Base-by-base conservation (phyloP, 1,140 invertebrate species). In the Caerostris extrusa region DNA sequence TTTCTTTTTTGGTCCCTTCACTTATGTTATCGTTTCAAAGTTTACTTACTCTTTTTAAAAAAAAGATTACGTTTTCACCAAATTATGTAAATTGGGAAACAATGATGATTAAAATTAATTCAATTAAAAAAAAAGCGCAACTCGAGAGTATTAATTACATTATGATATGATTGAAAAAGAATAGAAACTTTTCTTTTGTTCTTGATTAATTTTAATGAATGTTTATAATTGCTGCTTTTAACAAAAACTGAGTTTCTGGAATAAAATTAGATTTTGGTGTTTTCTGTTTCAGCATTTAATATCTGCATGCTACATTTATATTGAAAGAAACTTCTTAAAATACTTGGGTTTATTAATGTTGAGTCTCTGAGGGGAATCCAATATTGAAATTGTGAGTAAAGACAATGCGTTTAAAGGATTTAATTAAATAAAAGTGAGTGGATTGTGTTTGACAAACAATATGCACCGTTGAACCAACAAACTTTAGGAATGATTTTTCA, bases 151-250 rank as follows among this genome's bases (percentile, higher is more conserved):
- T 77, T 77, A 53, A 77, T 77, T 77, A 77, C 71, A 53, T 53
- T 77, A 77, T 5, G 12, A 3, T 12, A 50, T 77, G 50, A 77
- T 77, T 77, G 71, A 34, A 10, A 7, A 77, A 77, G 69, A 34
- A 34, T 10, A 0, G 34, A 14, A 77, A 53, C 12, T 3, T 50
- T 71, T 34, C 10, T 77, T 77, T 12, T n/a, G 34, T 53, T 7
- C n/a, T 50, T 77, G 71, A 77, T 77, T 77, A 77, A 77, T 77
- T 77, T 50, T 77, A 77, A 77, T 77, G 19, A 77, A 77, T 77
- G 50, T 77, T 77, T 67, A 14, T 77, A 77, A 53, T 77, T 53
- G 50, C 34, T 53, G 34, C 50, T 77, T 53, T 77, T 77, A 77
- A 77, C 34, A 77, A 77, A 77, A 77, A 34, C 4, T 50, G 10